A percentile compares a stretch with the other conserved stretches of the same genome.
These are phyloP conservation scores for Cotesia vestalis DNA, from an alignment of 1,140 invertebrate genomes.

Conservation along the genomic window DNA sequence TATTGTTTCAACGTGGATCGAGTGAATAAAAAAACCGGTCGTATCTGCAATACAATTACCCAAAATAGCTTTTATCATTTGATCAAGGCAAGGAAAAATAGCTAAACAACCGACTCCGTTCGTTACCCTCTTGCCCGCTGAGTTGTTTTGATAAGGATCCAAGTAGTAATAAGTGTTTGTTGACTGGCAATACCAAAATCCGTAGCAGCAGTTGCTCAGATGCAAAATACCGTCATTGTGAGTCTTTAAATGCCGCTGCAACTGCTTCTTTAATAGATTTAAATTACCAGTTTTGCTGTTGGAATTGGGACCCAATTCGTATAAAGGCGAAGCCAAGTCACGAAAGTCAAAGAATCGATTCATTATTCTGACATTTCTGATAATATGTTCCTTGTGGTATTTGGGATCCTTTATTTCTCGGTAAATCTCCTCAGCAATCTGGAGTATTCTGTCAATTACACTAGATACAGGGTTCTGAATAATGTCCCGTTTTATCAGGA, in stretches of 20 bases:
- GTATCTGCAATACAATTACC: conserved; percentile 49
- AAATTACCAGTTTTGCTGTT: conserved; percentile 41
- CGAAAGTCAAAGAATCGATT: conserved; percentile 59
- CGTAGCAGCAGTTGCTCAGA: conserved; percentile 63
- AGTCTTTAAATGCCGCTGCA: conserved; percentile 52
- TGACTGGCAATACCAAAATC: conserved; percentile 58
- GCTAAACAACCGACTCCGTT: conserved; percentile 50
- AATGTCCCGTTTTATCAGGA: conserved; percentile 58
- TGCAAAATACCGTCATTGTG: conserved; percentile 55
- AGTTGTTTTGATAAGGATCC: conserved; percentile 58
- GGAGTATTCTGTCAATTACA: conserved; percentile 57
- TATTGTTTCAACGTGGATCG: conserved; percentile 57
- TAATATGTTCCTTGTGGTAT: conserved; percentile 54
- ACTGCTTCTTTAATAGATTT: conserved; percentile 37
- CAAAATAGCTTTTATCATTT: conserved; percentile 56
- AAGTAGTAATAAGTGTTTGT: conserved; percentile 58
- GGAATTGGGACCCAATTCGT: conserved; percentile 40
- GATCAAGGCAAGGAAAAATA: conserved; percentile 50
- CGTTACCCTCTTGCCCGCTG: conserved; percentile 44
- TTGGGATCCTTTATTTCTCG: conserved; percentile 48
- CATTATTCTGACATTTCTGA: conserved; percentile 55
- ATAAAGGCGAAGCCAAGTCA: conserved; percentile 48
- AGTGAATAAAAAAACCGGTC: conserved; percentile 60
- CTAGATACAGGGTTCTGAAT: conserved; percentile 51
- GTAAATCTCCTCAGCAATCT: conserved; percentile 52